Conservation (phyloP, 1,140 invertebrate genomes). For the Bemisia tabaci region DNA sequence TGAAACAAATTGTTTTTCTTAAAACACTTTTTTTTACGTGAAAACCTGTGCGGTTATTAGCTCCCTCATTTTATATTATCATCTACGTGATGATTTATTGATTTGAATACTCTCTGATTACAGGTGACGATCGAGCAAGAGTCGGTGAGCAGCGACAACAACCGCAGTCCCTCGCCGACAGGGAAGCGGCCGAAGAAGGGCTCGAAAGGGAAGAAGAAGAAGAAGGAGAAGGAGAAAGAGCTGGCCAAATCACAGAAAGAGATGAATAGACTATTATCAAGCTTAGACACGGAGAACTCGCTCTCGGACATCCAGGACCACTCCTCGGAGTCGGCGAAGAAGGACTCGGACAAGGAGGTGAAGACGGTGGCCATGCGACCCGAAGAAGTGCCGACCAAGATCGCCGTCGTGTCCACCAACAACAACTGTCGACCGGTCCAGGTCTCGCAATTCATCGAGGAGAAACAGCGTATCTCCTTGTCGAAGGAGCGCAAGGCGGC, state of each 20-base stretch:
- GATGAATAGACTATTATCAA: conserved; percentile 36
- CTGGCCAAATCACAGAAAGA: conserved; percentile 33
- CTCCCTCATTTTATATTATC: too few relatives aligned
- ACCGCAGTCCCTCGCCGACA: conserved; percentile 34
- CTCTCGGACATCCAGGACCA: conserved; percentile 37
- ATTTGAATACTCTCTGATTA: conserved; percentile 9
- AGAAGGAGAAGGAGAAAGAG: conserved; percentile 23
- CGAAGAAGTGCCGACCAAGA: not conserved
- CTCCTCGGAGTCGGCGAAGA: conserved; percentile 20
- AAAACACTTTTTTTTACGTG: too few relatives aligned
- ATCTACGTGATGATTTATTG: too few relatives aligned
- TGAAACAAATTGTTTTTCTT: too few relatives aligned
- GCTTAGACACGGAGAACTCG: conserved; percentile 45
- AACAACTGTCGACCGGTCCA: conserved; percentile 16
- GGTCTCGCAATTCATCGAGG: conserved; percentile 83
- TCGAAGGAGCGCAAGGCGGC: conserved; percentile 85
- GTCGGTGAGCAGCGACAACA: conserved; percentile 62
- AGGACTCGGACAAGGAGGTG: not conserved
- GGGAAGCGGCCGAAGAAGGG: conserved; percentile 29
- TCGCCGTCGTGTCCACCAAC: conserved; percentile 23
- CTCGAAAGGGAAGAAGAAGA: conserved; percentile 23
- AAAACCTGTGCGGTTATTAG: too few relatives aligned
- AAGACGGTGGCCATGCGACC: conserved; percentile 20
- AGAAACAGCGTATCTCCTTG: conserved; percentile 82
- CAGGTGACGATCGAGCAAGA: conserved; percentile 43